Conservation (phyloP, 2,888 invertebrate genomes). For the Protonemura montana region DNA sequence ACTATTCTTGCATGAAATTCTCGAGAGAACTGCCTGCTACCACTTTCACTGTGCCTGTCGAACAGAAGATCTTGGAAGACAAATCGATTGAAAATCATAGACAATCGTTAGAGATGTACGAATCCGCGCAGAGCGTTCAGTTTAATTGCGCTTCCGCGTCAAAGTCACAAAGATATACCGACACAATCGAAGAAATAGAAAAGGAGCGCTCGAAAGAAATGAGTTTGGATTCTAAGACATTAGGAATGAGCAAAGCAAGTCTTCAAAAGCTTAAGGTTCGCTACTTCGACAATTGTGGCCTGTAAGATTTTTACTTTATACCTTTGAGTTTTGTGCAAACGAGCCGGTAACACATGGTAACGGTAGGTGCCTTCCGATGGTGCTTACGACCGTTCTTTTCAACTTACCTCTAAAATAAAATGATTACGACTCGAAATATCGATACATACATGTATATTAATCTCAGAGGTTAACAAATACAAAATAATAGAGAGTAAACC, state of each 20-base stretch:
- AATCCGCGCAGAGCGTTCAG: neutral
- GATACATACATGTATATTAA: no score
- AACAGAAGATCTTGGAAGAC: neutral
- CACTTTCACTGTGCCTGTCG: conserved; percentile 7
- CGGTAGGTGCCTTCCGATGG: no score
- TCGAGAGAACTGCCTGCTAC: neutral
- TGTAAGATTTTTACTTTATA: no score
- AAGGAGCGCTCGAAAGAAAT: conserved; percentile 7
- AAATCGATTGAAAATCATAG: neutral
- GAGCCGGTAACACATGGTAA: no score
- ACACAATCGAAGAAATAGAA: conserved; percentile 17
- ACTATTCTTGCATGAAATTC: conserved; percentile 15
- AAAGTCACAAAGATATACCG: conserved; percentile 25
- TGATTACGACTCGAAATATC: no score
- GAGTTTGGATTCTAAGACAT: neutral
- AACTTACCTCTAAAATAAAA: no score
- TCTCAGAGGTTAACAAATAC: no score
- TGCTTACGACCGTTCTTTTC: no score
- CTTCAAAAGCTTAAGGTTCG: conserved; percentile 9
- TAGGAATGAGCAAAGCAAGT: neutral
- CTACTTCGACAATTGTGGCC: no score
- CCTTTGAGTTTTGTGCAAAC: no score
- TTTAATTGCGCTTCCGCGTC: conserved; percentile 13
- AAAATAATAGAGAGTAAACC: no score
- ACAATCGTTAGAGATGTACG: neutral